Evolutionary conservation across 1,140 invertebrate genomes (phyloP), one percentile per base, ranked within the genome.

Genomic region (Pemphigus obesinymphae): DNA sequence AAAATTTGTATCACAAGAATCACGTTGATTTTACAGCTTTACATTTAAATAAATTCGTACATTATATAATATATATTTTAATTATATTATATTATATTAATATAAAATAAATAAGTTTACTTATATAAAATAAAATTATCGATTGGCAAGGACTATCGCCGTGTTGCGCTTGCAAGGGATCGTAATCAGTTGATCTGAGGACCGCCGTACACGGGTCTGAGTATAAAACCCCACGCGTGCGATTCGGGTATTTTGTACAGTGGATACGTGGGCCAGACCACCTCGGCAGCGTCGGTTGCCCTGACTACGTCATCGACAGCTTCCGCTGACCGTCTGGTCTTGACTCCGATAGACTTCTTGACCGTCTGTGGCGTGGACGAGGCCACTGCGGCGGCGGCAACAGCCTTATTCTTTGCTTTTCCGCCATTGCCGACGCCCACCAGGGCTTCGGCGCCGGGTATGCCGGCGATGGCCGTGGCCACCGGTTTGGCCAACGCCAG

Each of bases 401-500:
- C 50, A 5, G 50, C 50, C 31, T 76, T 75, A 3, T 82, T 23
- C 29, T 82, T 82, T 20, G 70, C 26, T 26, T 83, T 83, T 34
- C 82, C 78, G 1, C 83, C 82, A 34, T 50, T 73, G n/a, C 83
- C 73, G 8, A 84, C 80, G 8, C 83, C 83, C 17, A 84, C 80
- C 20, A 84, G 66, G n/a, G 83, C 82, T 68, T 84, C 84, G 23
- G 83, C 84, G 5, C 85, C 85, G 23, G 83, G 72, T 20, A 92
- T 87, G 2, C 92, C 92, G 15, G 92, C 91, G 13, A 93, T 92
- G 17, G 92, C 92, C 0, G 92, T 93, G 26, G 89, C 92, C 3
- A 92, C 88, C 3, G 92, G 92, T 15, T 90, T 87, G 0, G 91
- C 90, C 1, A 93, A 87, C 2, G 92, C 91, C 13, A 92, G 86